A percentile compares a stretch with the other conserved stretches of the same genome.
These are phyloP conservation scores for Echinometra lucunter DNA, from an alignment of 53 echinoderm and acorn worm genomes.

Conservation along the genomic window DNA sequence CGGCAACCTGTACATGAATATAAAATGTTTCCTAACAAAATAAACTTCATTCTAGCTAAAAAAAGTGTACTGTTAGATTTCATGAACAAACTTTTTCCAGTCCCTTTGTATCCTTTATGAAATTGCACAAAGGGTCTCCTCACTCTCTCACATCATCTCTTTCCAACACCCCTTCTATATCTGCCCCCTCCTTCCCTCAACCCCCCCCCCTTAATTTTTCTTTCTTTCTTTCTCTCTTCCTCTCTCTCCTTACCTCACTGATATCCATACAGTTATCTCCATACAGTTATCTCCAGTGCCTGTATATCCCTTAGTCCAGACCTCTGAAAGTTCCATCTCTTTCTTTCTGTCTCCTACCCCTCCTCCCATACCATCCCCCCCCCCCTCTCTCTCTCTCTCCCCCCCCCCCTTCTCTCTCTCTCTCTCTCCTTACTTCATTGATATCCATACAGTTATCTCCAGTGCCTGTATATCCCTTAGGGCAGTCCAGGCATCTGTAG, in stretches of 20 bases:
- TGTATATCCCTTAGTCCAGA: constrained; percentile 71
- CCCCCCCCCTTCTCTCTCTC: neutral
- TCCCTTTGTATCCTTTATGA: too few relatives aligned
- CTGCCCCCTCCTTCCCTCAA: neutral
- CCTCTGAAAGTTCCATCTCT: constrained; percentile 77
- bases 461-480: constrained; percentile 75
- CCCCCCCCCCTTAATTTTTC: neutral
- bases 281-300: constrained; percentile 71
- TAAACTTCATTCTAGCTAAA: too few relatives aligned
- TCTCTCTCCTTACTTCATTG: neutral
- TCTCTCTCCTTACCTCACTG: neutral
- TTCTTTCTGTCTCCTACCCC: neutral
- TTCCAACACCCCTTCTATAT: neutral
- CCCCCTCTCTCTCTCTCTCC: neutral
- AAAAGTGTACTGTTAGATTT: too few relatives aligned
- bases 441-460: constrained; percentile 74
- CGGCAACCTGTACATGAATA: too few relatives aligned
- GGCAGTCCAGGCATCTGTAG: constrained; percentile 83
- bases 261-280: constrained; percentile 55
- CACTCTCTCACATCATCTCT: neutral
- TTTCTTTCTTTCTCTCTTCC: neutral
- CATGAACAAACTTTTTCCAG: too few relatives aligned
- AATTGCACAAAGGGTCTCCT: too few relatives aligned
- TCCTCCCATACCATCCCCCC: neutral
- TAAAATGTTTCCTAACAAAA: too few relatives aligned